phyloP scores from a whole-genome alignment of 1,140 invertebrate species.

The Bombus superbus region DNA sequence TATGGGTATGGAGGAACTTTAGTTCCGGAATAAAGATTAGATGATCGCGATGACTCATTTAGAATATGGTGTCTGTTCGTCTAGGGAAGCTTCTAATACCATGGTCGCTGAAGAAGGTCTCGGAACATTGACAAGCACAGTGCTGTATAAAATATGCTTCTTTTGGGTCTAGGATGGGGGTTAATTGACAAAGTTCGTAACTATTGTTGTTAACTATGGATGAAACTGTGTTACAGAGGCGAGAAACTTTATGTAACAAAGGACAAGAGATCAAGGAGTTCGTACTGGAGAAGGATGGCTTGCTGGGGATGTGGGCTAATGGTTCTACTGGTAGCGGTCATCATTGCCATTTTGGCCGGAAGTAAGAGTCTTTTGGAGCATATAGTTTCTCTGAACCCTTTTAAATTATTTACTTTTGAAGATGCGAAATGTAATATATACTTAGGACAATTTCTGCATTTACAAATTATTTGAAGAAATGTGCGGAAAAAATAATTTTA shows the following conservation, averaged over 20 bases:
- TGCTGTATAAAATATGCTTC: constrained; percentile 68
- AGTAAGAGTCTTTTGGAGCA: constrained; percentile 81
- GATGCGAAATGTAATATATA: too few species aligned
- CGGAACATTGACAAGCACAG: constrained; percentile 53
- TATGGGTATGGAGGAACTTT: not conserved
- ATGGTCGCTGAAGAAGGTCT: constrained; percentile 61
- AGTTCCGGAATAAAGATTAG: constrained; percentile 12
- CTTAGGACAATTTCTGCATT: too few species aligned
- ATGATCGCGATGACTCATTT: constrained; percentile 27
- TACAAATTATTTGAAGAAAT: too few species aligned
- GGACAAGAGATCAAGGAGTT: constrained; percentile 88
- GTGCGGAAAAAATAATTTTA: too few species aligned
- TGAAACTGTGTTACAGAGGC: constrained; percentile 85
- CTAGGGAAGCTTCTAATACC: constrained; percentile 67
- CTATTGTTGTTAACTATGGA: constrained; percentile 38
- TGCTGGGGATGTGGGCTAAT: constrained; percentile 87
- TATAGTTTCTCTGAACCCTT: not conserved
- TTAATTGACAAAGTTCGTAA: not conserved
- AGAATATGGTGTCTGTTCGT: constrained; percentile 50
- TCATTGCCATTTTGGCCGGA: constrained; percentile 88
- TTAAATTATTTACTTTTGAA: not conserved
- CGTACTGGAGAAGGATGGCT: constrained; percentile 85
- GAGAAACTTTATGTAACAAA: constrained; percentile 92
- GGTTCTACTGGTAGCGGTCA: constrained; percentile 85
- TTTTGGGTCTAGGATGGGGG: constrained; percentile 59